Conservation (phyloP, 2,888 invertebrate species). For the Ypsolopha scabrella region DNA sequence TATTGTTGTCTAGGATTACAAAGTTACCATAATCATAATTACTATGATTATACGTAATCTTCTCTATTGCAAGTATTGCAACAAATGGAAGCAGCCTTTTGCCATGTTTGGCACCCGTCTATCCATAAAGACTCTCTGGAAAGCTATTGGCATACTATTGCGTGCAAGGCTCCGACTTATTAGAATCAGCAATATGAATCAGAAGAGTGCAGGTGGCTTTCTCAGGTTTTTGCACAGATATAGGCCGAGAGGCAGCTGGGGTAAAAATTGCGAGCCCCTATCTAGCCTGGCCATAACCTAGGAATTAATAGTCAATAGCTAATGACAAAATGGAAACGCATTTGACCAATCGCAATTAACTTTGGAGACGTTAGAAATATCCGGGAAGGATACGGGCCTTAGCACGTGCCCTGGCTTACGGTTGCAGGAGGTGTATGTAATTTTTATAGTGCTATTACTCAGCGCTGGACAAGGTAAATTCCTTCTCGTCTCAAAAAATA, state of each 20-base stretch:
- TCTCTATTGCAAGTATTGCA: too few relatives aligned
- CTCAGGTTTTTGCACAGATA: conserved; percentile 60
- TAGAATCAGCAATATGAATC: conserved; percentile 20
- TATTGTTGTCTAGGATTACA: too few relatives aligned
- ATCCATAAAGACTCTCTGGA: too few relatives aligned
- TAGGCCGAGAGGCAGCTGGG: conserved; percentile 36
- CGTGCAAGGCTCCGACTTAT: not conserved
- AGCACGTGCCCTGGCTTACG: conserved; percentile 33
- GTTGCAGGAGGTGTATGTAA: not conserved
- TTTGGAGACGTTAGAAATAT: conserved; percentile 39
- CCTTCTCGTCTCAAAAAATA: too few relatives aligned
- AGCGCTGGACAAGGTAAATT: too few relatives aligned
- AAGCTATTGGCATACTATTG: too few relatives aligned
- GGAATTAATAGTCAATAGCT: conserved; percentile 61
- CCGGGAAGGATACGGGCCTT: conserved; percentile 47
- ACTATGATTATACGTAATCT: too few relatives aligned
- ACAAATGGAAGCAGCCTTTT: too few relatives aligned
- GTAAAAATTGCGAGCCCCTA: conserved; percentile 66
- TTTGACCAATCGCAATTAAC: conserved; percentile 56
- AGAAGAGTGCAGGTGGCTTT: conserved; percentile 53
- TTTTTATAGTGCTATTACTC: too few relatives aligned
- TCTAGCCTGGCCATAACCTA: conserved; percentile 56
- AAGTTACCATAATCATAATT: too few relatives aligned
- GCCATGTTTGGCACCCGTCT: too few relatives aligned
- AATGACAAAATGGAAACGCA: conserved; percentile 64